phyloP scores from a whole-genome alignment of 2,888 invertebrate genomes.

The Ormyrus nitidulus region DNA sequence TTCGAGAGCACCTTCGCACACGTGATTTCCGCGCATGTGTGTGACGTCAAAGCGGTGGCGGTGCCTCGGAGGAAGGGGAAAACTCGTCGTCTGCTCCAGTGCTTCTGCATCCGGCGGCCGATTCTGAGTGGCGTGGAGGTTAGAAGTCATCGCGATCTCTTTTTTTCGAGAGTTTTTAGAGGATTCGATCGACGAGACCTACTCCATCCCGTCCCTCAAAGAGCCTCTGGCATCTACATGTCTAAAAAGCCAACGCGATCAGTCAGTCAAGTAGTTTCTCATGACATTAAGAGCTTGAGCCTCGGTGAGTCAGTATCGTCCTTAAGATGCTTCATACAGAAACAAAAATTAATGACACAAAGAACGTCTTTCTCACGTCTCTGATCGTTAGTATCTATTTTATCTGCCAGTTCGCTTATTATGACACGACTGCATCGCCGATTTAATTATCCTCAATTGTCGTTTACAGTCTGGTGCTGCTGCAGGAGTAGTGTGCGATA shows the following conservation, averaged over 20 bases:
- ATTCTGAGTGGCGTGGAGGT: background rate
- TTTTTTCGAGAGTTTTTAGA: background rate
- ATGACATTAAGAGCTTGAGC: conserved; percentile 21
- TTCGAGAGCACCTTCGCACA: background rate
- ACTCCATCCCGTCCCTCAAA: no score
- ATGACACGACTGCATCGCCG: background rate
- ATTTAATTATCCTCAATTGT: conserved; percentile 22
- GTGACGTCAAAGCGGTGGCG: background rate
- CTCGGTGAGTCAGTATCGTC: background rate
- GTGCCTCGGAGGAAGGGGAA: background rate
- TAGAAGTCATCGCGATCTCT: background rate
- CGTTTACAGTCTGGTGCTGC: conserved; percentile 68
- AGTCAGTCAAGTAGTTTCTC: background rate
- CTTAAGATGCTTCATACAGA: conserved; percentile 42
- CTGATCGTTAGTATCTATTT: conserved; percentile 66
- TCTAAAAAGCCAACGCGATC: background rate
- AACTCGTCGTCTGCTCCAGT: conserved; percentile 44
- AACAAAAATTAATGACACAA: conserved; percentile 40
- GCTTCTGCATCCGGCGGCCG: background rate
- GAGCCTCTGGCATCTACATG: conserved; percentile 12
- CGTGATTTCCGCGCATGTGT: background rate
- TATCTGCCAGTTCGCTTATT: background rate
- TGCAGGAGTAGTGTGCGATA: conserved; percentile 93
- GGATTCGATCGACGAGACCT: background rate
- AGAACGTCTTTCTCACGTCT: conserved; percentile 66